phyloP scores from a whole-genome alignment of 1,140 invertebrate genomes.

The Drosophila parvula region DNA sequence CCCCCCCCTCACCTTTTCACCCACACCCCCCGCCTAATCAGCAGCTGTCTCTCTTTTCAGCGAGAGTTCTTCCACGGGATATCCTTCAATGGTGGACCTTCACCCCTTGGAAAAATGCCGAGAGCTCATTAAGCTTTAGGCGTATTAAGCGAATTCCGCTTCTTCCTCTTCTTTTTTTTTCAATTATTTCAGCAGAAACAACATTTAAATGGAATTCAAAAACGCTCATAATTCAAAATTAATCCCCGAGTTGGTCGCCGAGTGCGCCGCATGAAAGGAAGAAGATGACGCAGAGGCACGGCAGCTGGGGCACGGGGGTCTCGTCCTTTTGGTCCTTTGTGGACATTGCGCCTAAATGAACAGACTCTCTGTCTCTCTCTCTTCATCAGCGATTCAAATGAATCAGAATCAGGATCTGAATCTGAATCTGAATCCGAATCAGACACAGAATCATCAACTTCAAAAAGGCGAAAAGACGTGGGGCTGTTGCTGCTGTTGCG shows the following conservation, averaged over 20 bases:
- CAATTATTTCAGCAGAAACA: constrained; percentile 61
- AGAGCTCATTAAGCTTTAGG: constrained; percentile 72
- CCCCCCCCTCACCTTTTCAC: background rate
- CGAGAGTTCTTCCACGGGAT: background rate
- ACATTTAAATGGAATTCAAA: constrained; percentile 72
- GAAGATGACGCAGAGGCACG: background rate
- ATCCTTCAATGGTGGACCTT: constrained; percentile 11
- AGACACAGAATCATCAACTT: constrained; percentile 37
- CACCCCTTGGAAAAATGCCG: background rate
- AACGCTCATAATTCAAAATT: constrained; percentile 78
- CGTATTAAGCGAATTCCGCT: constrained; percentile 65
- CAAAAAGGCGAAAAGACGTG: constrained; percentile 17
- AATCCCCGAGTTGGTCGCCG: constrained; percentile 59
- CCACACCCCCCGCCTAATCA: constrained; percentile 22
- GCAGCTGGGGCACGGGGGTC: constrained; percentile 10
- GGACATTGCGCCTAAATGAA: constrained; percentile 75
- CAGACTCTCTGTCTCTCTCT: constrained; percentile 32
- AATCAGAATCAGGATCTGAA: constrained; percentile 23
- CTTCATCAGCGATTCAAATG: constrained; percentile 45
- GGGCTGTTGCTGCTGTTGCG: too few species aligned
- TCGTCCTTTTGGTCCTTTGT: constrained; percentile 29
- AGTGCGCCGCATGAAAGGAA: constrained; percentile 59
- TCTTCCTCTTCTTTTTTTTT: constrained; percentile 19
- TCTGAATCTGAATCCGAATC: constrained; percentile 26
- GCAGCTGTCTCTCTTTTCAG: constrained; percentile 17